Percentiles rank a stretch among this genome's conserved stretches.
These are phyloP conservation scores for Hylaeus anthracinus DNA, from an alignment of 1,140 invertebrate species.

Conservation along the genomic window DNA sequence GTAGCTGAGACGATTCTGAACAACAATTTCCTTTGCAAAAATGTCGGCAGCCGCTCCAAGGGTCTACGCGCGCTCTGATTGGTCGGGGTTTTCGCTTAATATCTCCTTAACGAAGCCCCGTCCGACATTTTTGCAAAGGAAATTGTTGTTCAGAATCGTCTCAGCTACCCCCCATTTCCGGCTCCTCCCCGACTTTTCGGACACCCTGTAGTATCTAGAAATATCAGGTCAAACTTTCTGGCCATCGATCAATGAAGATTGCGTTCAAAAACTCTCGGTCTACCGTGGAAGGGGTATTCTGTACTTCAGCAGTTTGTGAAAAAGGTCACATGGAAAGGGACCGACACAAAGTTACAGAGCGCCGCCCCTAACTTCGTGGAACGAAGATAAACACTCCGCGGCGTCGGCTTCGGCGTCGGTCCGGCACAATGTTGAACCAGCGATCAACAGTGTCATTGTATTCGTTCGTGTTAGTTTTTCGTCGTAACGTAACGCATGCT, in stretches of 20 bases:
- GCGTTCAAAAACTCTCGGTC: background rate
- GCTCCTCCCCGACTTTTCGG: too few species aligned
- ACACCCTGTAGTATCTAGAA: too few species aligned
- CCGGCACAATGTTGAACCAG: constrained; percentile 12
- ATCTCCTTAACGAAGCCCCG: too few species aligned
- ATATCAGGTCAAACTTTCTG: background rate
- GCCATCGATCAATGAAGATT: background rate
- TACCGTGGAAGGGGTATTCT: background rate
- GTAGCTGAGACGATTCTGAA: too few species aligned
- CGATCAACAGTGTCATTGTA: constrained; percentile 17
- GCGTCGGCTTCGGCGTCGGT: background rate
- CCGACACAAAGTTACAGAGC: constrained; percentile 14
- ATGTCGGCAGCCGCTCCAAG: too few species aligned
- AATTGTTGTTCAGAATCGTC: too few species aligned
- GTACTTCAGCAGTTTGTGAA: background rate
- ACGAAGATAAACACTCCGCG: constrained; percentile 34
- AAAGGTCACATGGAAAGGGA: background rate
- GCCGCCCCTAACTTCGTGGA: constrained; percentile 26
- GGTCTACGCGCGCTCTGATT: too few species aligned
- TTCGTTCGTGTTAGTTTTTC: background rate
- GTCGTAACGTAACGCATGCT: background rate
- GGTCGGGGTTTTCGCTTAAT: too few species aligned
- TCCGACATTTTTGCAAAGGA: too few species aligned
- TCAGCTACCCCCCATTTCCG: too few species aligned
- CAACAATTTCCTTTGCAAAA: too few species aligned